A percentile compares a stretch with the other conserved stretches of the same genome.
Conservation (phyloP, 2,113 vertebrate genomes). For the Rhodinocichla rosea region DNA sequence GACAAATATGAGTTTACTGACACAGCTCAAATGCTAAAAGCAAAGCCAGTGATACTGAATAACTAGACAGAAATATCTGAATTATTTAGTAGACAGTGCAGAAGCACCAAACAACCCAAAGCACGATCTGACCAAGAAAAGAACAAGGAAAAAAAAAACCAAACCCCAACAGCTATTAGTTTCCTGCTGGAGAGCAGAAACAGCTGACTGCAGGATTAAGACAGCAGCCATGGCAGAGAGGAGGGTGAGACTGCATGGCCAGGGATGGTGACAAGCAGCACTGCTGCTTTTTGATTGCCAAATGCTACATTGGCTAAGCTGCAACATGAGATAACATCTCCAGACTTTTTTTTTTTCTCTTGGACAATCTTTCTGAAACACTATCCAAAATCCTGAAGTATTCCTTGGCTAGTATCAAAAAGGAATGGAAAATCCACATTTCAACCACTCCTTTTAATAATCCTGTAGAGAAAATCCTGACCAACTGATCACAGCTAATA, state of each 20-base stretch:
- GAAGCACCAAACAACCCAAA: slow-evolving; percentile 8
- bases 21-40: neutral
- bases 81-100: slow-evolving; percentile 28
- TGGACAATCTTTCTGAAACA: neutral
- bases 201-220: neutral
- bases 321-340: neutral
- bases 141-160: neutral
- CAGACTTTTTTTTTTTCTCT: neutral
- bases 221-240: neutral
- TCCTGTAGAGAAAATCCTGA: neutral
- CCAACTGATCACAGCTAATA: neutral
- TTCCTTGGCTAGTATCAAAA: neutral
- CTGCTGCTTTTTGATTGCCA: neutral
- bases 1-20: neutral
- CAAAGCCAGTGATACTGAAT: neutral
- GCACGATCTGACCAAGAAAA: slow-evolving; percentile 12
- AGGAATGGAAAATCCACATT: neutral
- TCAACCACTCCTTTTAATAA: neutral
- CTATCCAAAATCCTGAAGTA: neutral
- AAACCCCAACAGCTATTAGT: neutral
- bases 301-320: neutral
- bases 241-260: neutral
- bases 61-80: slow-evolving; percentile 13
- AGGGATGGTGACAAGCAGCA: neutral
- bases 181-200: neutral